These are phyloP conservation scores for Clarias fuscus DNA, from an alignment of 2,797 vertebrate genomes.

Conservation along the genomic window DNA sequence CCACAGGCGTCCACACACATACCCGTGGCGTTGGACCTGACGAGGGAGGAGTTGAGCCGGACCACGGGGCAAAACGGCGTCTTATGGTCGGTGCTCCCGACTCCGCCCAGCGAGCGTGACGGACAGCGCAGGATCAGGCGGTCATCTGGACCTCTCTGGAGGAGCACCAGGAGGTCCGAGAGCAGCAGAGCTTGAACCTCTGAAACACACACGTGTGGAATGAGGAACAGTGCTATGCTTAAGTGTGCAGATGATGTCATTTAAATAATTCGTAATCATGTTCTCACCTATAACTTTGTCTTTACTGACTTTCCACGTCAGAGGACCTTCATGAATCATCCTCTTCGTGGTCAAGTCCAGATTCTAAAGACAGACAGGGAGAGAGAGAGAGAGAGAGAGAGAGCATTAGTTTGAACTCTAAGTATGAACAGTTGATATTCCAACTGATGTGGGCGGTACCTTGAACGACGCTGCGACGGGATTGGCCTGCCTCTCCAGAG, in stretches of 20 bases:
- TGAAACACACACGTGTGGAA: slow-evolving; percentile 51
- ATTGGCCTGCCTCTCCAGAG: slow-evolving; percentile 77
- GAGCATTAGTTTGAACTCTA: neutral
- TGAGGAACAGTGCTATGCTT: neutral
- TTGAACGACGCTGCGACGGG: slow-evolving; percentile 85
- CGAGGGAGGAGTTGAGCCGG: slow-evolving; percentile 73
- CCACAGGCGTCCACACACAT: slow-evolving; percentile 31
- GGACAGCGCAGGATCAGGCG: slow-evolving; percentile 86
- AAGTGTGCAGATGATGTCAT: neutral
- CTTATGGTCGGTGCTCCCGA: slow-evolving; percentile 68
- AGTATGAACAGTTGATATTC: neutral
- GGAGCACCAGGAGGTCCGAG: slow-evolving; percentile 87
- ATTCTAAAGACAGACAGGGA: slow-evolving; percentile 70
- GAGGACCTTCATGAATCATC: slow-evolving; percentile 91
- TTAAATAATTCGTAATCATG: neutral
- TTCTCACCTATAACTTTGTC: slow-evolving; percentile 89
- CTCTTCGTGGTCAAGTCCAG: slow-evolving; percentile 85
- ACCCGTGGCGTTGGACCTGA: slow-evolving; percentile 76
- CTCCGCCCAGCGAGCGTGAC: slow-evolving; percentile 76
- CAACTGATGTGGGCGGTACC: slow-evolving; percentile 62
- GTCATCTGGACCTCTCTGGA: slow-evolving; percentile 85
- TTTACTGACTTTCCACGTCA: slow-evolving; percentile 89
- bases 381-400: neutral
- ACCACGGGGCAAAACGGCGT: slow-evolving; percentile 75
- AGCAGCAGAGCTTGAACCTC: slow-evolving; percentile 91